A percentile compares a stretch with the other conserved stretches of the same genome.
Evolutionary conservation across 1,140 invertebrate genomes (phyloP).

Genomic region (Hycleus cichorii): DNA sequence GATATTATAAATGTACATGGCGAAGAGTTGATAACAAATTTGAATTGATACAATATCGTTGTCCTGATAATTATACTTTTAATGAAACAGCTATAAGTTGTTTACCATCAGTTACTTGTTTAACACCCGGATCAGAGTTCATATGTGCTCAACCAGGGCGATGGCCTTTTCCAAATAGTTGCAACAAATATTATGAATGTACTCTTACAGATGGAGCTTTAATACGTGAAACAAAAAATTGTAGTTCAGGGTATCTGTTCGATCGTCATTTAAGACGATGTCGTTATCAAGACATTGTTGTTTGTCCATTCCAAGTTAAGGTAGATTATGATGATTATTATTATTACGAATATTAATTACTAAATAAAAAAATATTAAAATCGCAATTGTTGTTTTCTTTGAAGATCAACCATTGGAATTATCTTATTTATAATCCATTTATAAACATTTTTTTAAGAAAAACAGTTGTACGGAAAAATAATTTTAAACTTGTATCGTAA

Average conservation of each 20-base stretch:
- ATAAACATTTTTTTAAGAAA: too few species aligned
- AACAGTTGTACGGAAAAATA: too few species aligned
- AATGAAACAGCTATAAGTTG: constrained; percentile 14
- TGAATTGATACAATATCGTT: constrained; percentile 25
- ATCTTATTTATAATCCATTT: too few species aligned
- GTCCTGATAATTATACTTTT: constrained; percentile 17
- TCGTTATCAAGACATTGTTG: constrained; percentile 23
- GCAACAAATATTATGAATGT: constrained; percentile 31
- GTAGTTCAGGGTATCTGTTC: constrained; percentile 20
- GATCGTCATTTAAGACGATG: constrained; percentile 25
- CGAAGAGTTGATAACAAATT: constrained; percentile 18
- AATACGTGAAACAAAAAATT: constrained; percentile 18
- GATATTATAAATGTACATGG: constrained; percentile 31
- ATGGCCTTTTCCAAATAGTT: constrained; percentile 28
- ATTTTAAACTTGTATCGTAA: too few species aligned
- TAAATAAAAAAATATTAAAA: too few species aligned
- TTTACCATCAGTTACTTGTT: constrained; percentile 12
- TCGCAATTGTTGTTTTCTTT: too few species aligned
- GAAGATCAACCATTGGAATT: too few species aligned
- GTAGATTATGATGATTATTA: too few species aligned
- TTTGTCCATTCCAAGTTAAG: too few species aligned
- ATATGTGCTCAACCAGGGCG: constrained; percentile 21
- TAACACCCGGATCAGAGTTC: constrained; percentile 8
- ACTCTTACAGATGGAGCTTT: constrained; percentile 4
- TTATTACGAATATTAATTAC: too few species aligned